phyloP scores from a whole-genome alignment of 2,797 vertebrate species.

The Luscinia luscinia region DNA sequence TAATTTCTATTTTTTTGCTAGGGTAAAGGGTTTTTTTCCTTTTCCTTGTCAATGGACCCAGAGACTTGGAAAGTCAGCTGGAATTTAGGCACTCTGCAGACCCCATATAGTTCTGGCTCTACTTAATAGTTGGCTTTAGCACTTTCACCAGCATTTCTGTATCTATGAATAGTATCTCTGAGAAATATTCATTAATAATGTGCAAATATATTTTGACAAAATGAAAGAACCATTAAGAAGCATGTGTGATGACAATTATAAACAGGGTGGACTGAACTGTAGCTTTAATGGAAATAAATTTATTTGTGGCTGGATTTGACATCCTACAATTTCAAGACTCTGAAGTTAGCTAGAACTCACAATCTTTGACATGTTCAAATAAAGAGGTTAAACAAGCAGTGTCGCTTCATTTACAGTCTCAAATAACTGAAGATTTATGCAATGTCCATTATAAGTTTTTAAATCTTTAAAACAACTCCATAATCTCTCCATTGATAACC shows the following conservation, averaged over 20 bases:
- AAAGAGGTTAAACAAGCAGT: background rate
- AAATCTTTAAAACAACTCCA: background rate
- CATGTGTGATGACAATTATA: background rate
- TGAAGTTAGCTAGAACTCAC: background rate
- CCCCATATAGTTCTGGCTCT: background rate
- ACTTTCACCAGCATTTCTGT: background rate
- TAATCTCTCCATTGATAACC: background rate
- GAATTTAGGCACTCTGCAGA: background rate
- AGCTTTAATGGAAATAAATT: background rate
- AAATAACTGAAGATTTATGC: background rate
- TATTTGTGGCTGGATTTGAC: background rate
- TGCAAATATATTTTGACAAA: background rate
- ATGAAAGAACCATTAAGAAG: background rate
- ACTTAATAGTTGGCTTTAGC: background rate
- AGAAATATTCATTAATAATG: background rate
- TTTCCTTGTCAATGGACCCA: background rate
- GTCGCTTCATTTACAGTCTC: background rate
- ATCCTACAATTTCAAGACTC: background rate
- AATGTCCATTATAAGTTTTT: background rate
- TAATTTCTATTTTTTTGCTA: fast-evolving
- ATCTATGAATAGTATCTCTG: background rate
- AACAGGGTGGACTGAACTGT: background rate
- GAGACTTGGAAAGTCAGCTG: background rate
- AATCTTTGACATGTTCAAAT: background rate
- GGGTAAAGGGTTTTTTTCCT: background rate